phyloP scores from a whole-genome alignment of 2,888 invertebrate genomes.

The Automeris io region DNA sequence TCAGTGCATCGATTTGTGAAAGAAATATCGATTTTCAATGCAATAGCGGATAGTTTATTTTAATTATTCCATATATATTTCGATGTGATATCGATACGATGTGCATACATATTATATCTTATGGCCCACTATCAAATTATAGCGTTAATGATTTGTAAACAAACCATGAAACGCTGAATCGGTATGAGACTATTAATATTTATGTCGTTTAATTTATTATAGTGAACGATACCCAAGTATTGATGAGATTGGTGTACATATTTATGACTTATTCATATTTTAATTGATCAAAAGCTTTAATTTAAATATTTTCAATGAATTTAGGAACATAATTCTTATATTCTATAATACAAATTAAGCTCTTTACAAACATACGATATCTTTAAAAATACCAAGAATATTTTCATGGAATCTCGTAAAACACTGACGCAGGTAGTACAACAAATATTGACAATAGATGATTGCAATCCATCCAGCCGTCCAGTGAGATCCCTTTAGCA shows the following conservation, averaged over 20 bases:
- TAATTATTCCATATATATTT: too few species aligned
- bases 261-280: conserved; percentile 3
- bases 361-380: background rate
- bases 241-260: conserved; percentile 11
- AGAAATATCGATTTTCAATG: conserved; percentile 61
- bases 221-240: background rate
- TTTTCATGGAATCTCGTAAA: conserved; percentile 36
- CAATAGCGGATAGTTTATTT: background rate
- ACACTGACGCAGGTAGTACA: conserved; percentile 55
- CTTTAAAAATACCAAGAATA: background rate
- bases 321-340: too few species aligned
- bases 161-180: conserved; percentile 5
- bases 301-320: too few species aligned
- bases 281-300: background rate
- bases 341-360: background rate
- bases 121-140: conserved; percentile 19
- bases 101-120: too few species aligned
- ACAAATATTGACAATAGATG: conserved; percentile 73
- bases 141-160: conserved; percentile 8
- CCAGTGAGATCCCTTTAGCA: conserved; percentile 64
- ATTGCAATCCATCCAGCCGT: conserved; percentile 65
- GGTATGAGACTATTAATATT: conserved; percentile 10
- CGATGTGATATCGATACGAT: too few species aligned
- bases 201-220: conserved; percentile 9
- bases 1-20: conserved; percentile 56